phyloP scores from a whole-genome alignment of 2,888 invertebrate genomes.

The Uloborus plumipes region DNA sequence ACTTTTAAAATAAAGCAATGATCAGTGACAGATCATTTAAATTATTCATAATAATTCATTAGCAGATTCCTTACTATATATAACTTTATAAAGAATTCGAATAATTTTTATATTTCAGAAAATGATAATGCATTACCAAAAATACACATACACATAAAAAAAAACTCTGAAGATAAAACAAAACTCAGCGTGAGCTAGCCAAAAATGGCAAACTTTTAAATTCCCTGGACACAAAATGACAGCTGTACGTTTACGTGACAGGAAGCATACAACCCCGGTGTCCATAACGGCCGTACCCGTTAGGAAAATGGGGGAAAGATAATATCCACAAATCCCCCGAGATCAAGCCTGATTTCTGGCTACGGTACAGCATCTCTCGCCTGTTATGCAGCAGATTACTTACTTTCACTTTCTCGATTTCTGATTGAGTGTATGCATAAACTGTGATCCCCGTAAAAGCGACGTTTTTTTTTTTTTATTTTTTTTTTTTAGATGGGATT shows the following conservation, averaged over 20 bases:
- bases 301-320: slow-evolving; percentile 15
- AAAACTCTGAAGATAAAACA: too few relatives aligned
- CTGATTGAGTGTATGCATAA: not conserved
- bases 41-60: too few relatives aligned
- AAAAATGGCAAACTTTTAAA: not conserved
- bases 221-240: not conserved
- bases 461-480: too few relatives aligned
- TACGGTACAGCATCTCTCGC: not conserved
- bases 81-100: too few relatives aligned
- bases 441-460: too few relatives aligned
- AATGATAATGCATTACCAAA: too few relatives aligned
- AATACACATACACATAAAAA: too few relatives aligned
- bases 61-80: too few relatives aligned
- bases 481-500: too few relatives aligned
- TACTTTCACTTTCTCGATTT: not conserved
- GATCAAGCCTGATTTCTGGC: slow-evolving; percentile 4
- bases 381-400: not conserved
- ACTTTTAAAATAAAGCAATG: too few relatives aligned
- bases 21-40: too few relatives aligned
- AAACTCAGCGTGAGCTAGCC: not conserved
- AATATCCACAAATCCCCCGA: slow-evolving; percentile 11
- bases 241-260: slow-evolving; percentile 20
- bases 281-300: not conserved
- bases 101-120: too few relatives aligned
- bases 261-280: not conserved